phyloP scores from a whole-genome alignment of 2,888 invertebrate genomes.

The Ochropleura plecta region DNA sequence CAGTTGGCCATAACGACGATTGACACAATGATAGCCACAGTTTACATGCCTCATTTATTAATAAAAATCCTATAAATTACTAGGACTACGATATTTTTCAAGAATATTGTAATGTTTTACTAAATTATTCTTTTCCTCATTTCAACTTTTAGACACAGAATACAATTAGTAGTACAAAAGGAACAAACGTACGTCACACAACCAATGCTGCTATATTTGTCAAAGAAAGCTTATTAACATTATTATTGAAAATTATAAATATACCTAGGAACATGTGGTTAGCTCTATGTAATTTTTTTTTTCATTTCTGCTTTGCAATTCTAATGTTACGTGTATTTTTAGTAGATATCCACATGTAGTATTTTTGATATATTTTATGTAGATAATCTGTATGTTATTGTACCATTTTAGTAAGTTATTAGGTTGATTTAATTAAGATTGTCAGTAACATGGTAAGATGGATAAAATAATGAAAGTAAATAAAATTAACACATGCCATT shows the following conservation, averaged over 20 bases:
- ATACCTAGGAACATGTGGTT: not conserved
- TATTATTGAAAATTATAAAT: not conserved
- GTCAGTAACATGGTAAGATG: not conserved
- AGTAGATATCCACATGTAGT: not conserved
- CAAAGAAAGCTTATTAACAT: not conserved
- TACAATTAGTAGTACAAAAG: not conserved
- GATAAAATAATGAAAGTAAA: not conserved
- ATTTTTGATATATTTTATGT: not conserved
- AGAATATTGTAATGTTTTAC: not conserved
- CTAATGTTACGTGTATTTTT: not conserved
- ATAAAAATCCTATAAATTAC: not conserved
- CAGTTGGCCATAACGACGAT: not conserved
- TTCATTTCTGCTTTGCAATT: not conserved
- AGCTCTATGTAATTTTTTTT: not conserved
- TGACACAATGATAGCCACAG: not conserved
- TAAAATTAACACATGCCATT: too few relatives aligned
- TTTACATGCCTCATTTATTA: not conserved
- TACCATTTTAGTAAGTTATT: not conserved
- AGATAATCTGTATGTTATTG: not conserved
- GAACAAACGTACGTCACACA: slow-evolving; percentile 2
- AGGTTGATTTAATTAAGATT: not conserved
- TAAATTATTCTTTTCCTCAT: not conserved
- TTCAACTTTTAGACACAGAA: not conserved
- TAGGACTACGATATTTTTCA: not conserved
- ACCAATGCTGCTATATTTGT: not conserved